These are phyloP conservation scores for Cheirogaleus medius DNA, from an alignment of 2,113 vertebrate species.

Conservation along the genomic window DNA sequence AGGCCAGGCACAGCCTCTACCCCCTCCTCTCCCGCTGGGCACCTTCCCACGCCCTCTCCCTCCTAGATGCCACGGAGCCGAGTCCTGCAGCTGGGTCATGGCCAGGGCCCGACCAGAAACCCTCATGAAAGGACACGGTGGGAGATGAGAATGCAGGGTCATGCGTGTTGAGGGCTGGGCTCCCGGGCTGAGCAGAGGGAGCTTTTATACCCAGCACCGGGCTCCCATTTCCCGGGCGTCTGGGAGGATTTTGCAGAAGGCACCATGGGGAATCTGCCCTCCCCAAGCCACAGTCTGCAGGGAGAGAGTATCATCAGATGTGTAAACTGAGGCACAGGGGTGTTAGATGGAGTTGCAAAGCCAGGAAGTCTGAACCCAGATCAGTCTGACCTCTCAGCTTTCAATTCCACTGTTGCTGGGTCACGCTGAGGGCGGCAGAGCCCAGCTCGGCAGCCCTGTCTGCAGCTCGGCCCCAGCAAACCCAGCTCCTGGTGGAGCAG, in stretches of 20 bases:
- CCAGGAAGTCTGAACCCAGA: rapidly evolving
- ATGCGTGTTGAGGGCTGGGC: too few relatives aligned
- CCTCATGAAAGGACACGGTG: not conserved
- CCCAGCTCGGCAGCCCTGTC: rapidly evolving
- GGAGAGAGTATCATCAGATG: too few relatives aligned
- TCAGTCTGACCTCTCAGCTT: not conserved
- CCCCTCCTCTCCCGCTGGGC: rapidly evolving
- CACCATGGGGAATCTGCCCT: rapidly evolving
- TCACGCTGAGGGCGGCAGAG: not conserved
- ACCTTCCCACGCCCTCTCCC: rapidly evolving
- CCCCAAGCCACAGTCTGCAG: not conserved
- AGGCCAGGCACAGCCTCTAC: not conserved
- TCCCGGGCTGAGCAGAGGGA: not conserved
- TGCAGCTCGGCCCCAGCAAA: not conserved
- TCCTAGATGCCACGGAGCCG: not conserved
- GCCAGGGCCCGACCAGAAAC: rapidly evolving
- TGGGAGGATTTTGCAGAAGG: not conserved
- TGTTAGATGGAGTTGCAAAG: not conserved
- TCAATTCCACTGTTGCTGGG: not conserved
- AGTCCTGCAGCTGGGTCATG: not conserved
- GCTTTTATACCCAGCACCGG: not conserved
- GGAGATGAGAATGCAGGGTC: not conserved
- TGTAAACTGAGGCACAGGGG: not conserved
- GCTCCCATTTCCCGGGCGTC: not conserved
- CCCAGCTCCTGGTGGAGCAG: not conserved